Evolutionary conservation across 2,797 vertebrate species (phyloP).

Genomic region (Carcharodon carcharias): DNA sequence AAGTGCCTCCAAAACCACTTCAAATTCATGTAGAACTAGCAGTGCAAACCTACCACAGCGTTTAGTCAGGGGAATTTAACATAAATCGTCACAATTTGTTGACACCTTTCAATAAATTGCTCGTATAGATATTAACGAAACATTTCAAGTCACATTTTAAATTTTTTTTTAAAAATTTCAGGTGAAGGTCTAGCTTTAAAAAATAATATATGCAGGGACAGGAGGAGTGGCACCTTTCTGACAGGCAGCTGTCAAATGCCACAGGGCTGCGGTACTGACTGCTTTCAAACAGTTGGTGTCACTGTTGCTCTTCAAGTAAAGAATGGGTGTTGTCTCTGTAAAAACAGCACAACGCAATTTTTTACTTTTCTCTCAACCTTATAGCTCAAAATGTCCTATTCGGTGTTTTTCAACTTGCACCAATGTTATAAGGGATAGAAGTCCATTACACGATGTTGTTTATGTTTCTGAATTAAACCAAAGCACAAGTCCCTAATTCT

Average conservation of each 20-base stretch:
- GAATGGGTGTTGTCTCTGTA: neutral
- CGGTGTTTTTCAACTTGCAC: neutral
- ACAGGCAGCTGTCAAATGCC: conserved; percentile 19
- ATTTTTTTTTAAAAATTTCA: neutral
- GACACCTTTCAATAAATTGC: neutral
- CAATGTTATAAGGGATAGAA: too few species aligned
- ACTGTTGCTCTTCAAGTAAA: neutral
- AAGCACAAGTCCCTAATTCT: neutral
- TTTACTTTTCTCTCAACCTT: neutral
- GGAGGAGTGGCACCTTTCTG: neutral
- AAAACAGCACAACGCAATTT: neutral
- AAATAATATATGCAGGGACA: conserved; percentile 17
- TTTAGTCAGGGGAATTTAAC: neutral
- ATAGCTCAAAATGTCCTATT: neutral
- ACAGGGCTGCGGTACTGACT: neutral
- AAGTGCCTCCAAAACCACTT: too few species aligned
- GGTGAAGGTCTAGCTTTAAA: conserved; percentile 21
- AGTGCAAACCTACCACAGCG: neutral
- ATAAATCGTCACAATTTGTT: neutral
- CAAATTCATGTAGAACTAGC: neutral
- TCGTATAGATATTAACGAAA: neutral
- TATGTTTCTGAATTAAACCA: neutral
- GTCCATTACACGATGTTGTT: neutral
- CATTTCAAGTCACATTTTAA: neutral
- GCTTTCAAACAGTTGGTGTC: neutral